Evolutionary conservation across 2,888 invertebrate species (phyloP).

Genomic region (Stratiomys singularior): DNA sequence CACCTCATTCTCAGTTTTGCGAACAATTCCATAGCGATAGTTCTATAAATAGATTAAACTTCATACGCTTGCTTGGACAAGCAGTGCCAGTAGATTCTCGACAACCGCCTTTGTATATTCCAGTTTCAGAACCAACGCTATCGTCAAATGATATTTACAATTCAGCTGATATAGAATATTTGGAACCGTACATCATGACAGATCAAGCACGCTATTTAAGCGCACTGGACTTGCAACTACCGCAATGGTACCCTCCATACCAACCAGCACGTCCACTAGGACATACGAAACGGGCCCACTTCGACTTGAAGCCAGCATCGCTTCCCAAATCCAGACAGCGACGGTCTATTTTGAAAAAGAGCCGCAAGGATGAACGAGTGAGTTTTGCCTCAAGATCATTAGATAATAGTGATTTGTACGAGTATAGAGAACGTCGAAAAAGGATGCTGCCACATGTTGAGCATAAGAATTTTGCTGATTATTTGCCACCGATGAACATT

Average conservation of each 20-base stretch:
- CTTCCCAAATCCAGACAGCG: neutral
- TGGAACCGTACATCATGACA: slow-evolving; percentile 57
- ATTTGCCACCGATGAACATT: slow-evolving; percentile 53
- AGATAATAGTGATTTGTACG: slow-evolving; percentile 61
- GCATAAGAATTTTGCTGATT: neutral
- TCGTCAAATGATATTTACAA: slow-evolving; percentile 59
- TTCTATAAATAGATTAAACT: slow-evolving; percentile 41
- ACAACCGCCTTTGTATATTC: slow-evolving; percentile 61
- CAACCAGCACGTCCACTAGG: neutral
- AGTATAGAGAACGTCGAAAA: neutral
- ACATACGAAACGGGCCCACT: neutral
- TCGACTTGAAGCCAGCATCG: neutral
- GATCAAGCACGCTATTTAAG: slow-evolving; percentile 60
- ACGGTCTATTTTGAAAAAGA: slow-evolving; percentile 48
- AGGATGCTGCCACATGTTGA: neutral
- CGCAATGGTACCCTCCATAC: neutral
- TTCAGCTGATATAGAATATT: slow-evolving; percentile 56
- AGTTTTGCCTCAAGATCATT: slow-evolving; percentile 62
- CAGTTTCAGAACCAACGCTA: slow-evolving; percentile 62
- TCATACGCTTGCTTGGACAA: slow-evolving; percentile 54
- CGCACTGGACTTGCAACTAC: slow-evolving; percentile 57
- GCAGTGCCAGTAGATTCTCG: slow-evolving; percentile 54
- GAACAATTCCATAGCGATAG: slow-evolving; percentile 41
- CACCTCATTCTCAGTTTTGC: slow-evolving; percentile 39
- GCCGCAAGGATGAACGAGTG: slow-evolving; percentile 60